These are phyloP conservation scores for Drosophila silvestris DNA, from an alignment of 2,888 invertebrate genomes.

Conservation along the genomic window DNA sequence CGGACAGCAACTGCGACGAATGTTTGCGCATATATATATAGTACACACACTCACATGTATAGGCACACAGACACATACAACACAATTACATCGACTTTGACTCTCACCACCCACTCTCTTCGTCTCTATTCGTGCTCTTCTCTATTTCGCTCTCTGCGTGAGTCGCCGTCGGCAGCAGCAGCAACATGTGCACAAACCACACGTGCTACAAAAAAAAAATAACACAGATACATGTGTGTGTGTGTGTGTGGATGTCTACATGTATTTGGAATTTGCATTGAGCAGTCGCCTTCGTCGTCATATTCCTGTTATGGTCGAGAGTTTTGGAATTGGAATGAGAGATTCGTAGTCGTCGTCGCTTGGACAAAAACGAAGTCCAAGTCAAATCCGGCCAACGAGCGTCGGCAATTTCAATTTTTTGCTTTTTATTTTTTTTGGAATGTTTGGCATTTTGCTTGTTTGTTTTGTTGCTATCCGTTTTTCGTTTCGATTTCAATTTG, in stretches of 20 bases:
- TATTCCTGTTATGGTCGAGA: conserved; percentile 55
- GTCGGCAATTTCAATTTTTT: conserved; percentile 40
- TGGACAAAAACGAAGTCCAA: conserved; percentile 39
- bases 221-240: conserved; percentile 37
- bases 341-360: conserved; percentile 23
- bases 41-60: conserved; percentile 7
- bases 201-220: conserved; percentile 76
- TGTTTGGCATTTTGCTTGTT: conserved; percentile 33
- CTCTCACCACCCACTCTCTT: conserved; percentile 38
- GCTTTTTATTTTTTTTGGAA: conserved; percentile 4
- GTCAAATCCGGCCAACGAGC: conserved; percentile 21
- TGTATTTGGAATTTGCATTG: conserved; percentile 79
- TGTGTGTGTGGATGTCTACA: conserved; percentile 9
- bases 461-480: conserved; percentile 32
- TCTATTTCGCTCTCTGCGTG: conserved; percentile 36
- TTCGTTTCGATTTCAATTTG: conserved; percentile 33
- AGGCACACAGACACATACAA: conserved; percentile 16
- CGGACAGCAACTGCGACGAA: conserved; percentile 39
- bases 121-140: conserved; percentile 16
- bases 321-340: conserved; percentile 22
- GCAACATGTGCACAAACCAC: conserved; percentile 80
- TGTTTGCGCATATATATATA: conserved; percentile 42
- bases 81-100: conserved; percentile 4
- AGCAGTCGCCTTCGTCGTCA: conserved; percentile 49
- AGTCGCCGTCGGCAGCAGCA: conserved; percentile 40